Evolutionary conservation across 2,888 invertebrate genomes (phyloP), one percentile per base, ranked within the genome.

Genomic region (Nycteola revayana): DNA sequence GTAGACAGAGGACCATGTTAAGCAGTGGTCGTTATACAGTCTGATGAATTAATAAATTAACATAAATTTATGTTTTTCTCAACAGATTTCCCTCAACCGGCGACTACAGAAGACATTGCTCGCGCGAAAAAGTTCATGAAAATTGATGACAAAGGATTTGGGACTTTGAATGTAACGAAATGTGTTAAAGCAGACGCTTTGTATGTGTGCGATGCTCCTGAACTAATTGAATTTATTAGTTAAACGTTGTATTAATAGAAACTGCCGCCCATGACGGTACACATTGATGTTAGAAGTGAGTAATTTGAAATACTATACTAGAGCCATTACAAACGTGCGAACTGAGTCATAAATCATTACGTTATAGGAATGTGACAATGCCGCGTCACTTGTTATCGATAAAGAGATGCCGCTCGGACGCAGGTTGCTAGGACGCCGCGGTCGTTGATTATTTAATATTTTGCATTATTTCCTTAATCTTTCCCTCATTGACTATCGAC

Each of bases 141-240:
- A 0, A 20, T 74, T 0, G 52, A 63, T 25, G 65, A 54, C 0
- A 65, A 66, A 1, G 75, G 75, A 0, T 57, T 53, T 1, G 81
- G 80, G 0, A 4, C n/a, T 0, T 41, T 77, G 0, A 23, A 1
- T 0, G 61, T 69, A 2, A 25, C 32, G 0, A 32, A 43, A 4
- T 67, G 66, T 10, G 30, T 24, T 7, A 41, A 36, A 3, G 33
- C 41, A 0, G 20, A 22, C 0, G 75, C 70, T 0, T 5, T 60
- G 10, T 80, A 72, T 38, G 0, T n/a, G 0, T 64, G 64, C 0
- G 53, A 66, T 1, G 78, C 73, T 1, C 78, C 78, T 0, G 68
- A 40, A 0, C 58, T 82, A 0, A 17, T 81, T 1, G 42, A 31
- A 0, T 72, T 70, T 0, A 60, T 78, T n/a, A n/a, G n/a, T n/a